Percentiles rank a stretch among this genome's conserved stretches.
Evolutionary conservation across 2,888 invertebrate species (phyloP).

Genomic region (Geotrupes spiniger): DNA sequence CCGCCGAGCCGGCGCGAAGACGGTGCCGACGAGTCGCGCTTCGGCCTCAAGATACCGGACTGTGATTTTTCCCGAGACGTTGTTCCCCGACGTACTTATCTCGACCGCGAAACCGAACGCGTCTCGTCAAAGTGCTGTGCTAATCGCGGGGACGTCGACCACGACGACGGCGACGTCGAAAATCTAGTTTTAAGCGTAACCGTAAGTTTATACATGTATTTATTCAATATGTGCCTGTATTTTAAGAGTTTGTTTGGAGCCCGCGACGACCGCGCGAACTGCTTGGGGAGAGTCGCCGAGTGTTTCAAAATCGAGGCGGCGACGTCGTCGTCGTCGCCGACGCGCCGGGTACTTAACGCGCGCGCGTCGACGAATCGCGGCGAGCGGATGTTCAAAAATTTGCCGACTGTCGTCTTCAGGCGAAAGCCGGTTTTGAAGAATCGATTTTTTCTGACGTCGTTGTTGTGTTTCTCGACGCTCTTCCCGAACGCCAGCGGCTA

Average conservation of each 20-base stretch:
- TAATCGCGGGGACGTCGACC: neutral
- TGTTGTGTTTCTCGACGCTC: neutral
- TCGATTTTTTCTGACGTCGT: neutral
- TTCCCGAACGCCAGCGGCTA: conserved; percentile 26
- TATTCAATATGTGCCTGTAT: conserved; percentile 46
- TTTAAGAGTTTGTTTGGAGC: conserved; percentile 23
- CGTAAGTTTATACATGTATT: conserved; percentile 40
- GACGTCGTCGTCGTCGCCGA: too few species aligned
- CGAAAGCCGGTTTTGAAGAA: too few species aligned
- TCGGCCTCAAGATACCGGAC: neutral
- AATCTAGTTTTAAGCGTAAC: conserved; percentile 29
- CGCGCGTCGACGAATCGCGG: too few species aligned
- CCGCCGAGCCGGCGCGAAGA: too few species aligned
- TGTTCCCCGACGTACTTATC: neutral
- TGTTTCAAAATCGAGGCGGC: too few species aligned
- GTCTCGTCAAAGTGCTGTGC: neutral
- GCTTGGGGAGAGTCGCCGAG: too few species aligned
- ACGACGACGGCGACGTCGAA: neutral
- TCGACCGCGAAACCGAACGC: neutral
- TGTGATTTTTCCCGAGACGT: neutral
- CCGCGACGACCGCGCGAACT: too few species aligned
- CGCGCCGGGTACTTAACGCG: too few species aligned
- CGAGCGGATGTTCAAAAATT: too few species aligned
- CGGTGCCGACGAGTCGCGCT: neutral
- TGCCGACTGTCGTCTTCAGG: too few species aligned